These are phyloP conservation scores for Globodera ellingtonae DNA, from an alignment of 1,140 invertebrate genomes.

Conservation along the genomic window DNA sequence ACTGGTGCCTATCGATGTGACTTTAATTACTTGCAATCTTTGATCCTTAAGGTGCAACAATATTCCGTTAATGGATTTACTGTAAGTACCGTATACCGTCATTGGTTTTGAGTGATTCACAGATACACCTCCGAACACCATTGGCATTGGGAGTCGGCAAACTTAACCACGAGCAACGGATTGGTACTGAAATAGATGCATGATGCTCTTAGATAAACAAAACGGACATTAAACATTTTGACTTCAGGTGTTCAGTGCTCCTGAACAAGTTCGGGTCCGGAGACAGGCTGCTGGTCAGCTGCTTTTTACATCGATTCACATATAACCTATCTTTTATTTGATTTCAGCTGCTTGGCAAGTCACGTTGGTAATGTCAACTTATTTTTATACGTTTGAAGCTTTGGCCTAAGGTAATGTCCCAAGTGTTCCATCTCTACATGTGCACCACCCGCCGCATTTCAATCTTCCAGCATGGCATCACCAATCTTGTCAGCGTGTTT, in stretches of 20 bases:
- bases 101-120: neutral
- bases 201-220: neutral
- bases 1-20: constrained; percentile 45
- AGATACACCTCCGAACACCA: constrained; percentile 58
- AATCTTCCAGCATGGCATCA: constrained; percentile 62
- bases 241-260: constrained; percentile 28
- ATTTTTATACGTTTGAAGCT: neutral
- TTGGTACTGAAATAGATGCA: neutral
- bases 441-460: constrained; percentile 63
- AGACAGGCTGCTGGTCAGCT: constrained; percentile 52
- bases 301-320: neutral
- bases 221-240: neutral
- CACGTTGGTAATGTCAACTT: constrained; percentile 56
- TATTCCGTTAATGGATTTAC: constrained; percentile 52
- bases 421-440: constrained; percentile 64
- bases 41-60: constrained; percentile 57
- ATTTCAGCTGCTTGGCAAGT: constrained; percentile 60
- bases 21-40: too few species aligned
- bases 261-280: constrained; percentile 54
- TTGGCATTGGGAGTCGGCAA: constrained; percentile 53
- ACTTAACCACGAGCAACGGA: constrained; percentile 48
- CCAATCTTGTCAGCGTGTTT: constrained; percentile 60
- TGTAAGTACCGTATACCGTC: constrained; percentile 23
- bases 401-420: constrained; percentile 17
- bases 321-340: neutral